Conservation (phyloP, 2,888 invertebrate species). For the Aproaerema taeniolella region DNA sequence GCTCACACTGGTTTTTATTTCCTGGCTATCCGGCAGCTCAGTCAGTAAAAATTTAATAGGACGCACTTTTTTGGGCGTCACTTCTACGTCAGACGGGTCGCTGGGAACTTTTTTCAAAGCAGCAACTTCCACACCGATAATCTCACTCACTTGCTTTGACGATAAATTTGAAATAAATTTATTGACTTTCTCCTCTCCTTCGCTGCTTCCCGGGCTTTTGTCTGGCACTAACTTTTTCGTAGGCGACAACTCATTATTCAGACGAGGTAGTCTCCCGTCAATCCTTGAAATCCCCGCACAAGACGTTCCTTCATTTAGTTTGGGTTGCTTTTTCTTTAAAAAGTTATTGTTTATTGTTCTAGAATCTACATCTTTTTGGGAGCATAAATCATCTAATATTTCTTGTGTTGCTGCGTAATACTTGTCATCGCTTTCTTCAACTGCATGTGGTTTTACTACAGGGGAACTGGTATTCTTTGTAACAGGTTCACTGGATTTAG, state of each 20-base stretch:
- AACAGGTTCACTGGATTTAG: slow-evolving; percentile 20
- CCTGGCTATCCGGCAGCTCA: slow-evolving; percentile 58
- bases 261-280: too few species aligned
- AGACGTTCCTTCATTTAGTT: slow-evolving; percentile 7
- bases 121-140: slow-evolving; percentile 29
- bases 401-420: slow-evolving; percentile 62
- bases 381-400: slow-evolving; percentile 48
- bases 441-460: neutral
- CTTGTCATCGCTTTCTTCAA: slow-evolving; percentile 30
- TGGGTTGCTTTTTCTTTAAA: neutral
- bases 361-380: slow-evolving; percentile 36
- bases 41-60: slow-evolving; percentile 40
- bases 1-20: slow-evolving; percentile 49
- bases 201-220: slow-evolving; percentile 17
- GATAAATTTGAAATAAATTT: slow-evolving; percentile 32
- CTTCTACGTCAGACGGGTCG: slow-evolving; percentile 48
- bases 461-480: too few species aligned
- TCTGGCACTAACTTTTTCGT: neutral
- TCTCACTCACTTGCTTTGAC: slow-evolving; percentile 32
- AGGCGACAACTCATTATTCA: neutral
- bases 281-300: neutral
- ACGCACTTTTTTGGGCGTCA: slow-evolving; percentile 47
- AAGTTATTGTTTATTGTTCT: slow-evolving; percentile 14
- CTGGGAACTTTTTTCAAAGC: slow-evolving; percentile 33
- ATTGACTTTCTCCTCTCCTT: slow-evolving; percentile 28